Base-by-base conservation (phyloP, 2,797 vertebrate species). In the Manis javanica region DNA sequence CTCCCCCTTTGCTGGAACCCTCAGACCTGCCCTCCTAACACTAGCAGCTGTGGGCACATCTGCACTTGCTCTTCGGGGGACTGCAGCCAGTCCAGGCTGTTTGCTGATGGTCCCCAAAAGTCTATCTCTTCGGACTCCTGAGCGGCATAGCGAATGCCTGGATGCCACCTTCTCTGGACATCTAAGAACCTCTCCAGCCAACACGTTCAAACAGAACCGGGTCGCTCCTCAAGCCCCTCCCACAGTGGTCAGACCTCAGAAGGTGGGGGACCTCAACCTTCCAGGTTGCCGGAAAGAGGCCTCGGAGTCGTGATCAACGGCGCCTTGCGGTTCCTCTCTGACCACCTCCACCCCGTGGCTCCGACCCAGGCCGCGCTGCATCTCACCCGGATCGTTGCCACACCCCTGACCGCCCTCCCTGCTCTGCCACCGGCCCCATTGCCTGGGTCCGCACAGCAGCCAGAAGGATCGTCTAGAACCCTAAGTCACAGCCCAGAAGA, bases 51-150 rank as follows among this genome's bases (percentile, higher is more conserved):
- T 4, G 59, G 59, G 14, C 15, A 0, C 7, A 0, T 21, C 46
- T n/a, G 1, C 66, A 1, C 4, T 4, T 0, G 0, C 6, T 19
- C 34, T 15, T 46, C 6, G 0, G 29, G 42, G 13, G 15, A 42
- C 1, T 37, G 34, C 31, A 59, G 46, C 11, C 61, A 2, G 1
- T 29, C 82, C 42, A 14, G 53, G 78, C 24, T n/a, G 7, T 7
- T 18, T 13, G 63, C n/a, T 12, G 63, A n/a, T 31, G 34, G 5
- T 13, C 61, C 55, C 55, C 3, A 13, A 42, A 29, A 5, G 16
- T 34, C 84, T 5, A 3, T 2, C 6, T 69, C 51, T 66, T 79
- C 18, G 6, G n/a, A 72, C 26, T 53, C 61, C 13, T 1, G 3
- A 11, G n/a, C 3, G 6, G 46, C 69, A 4, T 0, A 34, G 53